These are phyloP conservation scores for Pseudanteris insignis DNA, from an alignment of 2,888 invertebrate genomes.

Conservation along the genomic window DNA sequence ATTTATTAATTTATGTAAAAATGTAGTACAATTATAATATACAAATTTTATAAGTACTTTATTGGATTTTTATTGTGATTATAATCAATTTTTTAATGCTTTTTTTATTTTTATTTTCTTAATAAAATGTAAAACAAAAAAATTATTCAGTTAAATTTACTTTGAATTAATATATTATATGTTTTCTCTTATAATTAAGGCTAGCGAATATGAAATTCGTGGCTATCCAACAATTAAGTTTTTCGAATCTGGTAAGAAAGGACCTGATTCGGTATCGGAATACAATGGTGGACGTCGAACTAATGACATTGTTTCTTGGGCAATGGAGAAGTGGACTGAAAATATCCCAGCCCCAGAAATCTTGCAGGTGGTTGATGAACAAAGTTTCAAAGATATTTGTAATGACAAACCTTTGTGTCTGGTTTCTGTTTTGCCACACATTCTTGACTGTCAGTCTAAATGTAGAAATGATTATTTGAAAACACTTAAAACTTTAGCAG, in stretches of 20 bases:
- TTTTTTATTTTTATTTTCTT: no score
- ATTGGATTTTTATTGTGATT: no score
- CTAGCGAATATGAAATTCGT: constrained; percentile 84
- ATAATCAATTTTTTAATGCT: no score
- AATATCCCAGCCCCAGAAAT: constrained; percentile 92
- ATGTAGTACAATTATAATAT: no score
- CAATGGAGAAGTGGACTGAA: constrained; percentile 83
- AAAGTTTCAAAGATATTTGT: constrained; percentile 78
- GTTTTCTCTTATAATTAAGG: constrained; percentile 57
- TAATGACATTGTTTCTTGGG: constrained; percentile 90
- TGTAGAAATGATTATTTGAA: constrained; percentile 89
- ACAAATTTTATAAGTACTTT: background rate
- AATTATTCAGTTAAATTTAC: no score
- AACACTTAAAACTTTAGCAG: constrained; percentile 78
- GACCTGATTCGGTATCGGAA: constrained; percentile 76
- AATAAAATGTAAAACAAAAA: no score
- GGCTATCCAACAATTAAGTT: constrained; percentile 98
- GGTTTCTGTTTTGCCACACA: constrained; percentile 91
- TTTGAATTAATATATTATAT: background rate
- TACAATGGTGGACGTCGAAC: constrained; percentile 94
- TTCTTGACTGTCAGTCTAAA: constrained; percentile 92
- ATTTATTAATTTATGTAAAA: no score
- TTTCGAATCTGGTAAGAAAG: constrained; percentile 82
- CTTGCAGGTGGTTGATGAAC: constrained; percentile 72
- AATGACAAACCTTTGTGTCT: constrained; percentile 90